These are phyloP conservation scores for Setophaga petechia DNA, from an alignment of 2,113 vertebrate species.

Conservation along the genomic window DNA sequence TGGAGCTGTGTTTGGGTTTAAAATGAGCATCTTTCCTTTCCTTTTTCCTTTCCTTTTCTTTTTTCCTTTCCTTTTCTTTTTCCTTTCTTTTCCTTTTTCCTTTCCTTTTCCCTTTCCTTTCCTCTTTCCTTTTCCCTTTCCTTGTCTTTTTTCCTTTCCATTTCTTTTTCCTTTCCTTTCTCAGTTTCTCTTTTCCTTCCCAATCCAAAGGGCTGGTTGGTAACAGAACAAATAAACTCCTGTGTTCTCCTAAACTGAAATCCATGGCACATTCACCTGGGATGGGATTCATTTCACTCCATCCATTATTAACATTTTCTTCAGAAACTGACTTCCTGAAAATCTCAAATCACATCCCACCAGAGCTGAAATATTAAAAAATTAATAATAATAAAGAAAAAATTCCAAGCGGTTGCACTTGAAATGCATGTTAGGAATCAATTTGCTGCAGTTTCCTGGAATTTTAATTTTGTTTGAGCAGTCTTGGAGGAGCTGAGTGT, in stretches of 20 bases:
- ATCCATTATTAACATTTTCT: neutral
- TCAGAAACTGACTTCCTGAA: neutral
- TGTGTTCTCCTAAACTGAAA: neutral
- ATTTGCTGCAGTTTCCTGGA: neutral
- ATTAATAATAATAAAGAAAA: neutral
- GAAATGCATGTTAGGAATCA: neutral
- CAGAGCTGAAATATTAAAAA: neutral
- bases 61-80: too few relatives aligned
- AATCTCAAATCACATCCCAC: neutral
- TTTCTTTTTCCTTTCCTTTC: too few relatives aligned
- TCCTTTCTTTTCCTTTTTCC: too few relatives aligned
- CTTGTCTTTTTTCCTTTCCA: too few relatives aligned
- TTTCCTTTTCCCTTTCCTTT: too few relatives aligned
- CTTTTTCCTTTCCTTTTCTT: too few relatives aligned
- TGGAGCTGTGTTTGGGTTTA: neutral
- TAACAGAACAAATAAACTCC: neutral
- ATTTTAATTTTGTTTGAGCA: neutral
- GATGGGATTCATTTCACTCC: neutral
- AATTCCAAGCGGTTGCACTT: neutral
- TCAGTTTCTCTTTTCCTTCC: neutral
- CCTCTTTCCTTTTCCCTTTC: too few relatives aligned
- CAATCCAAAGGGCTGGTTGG: neutral
- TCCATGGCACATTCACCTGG: neutral
- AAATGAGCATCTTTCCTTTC: neutral
- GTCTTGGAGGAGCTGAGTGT: neutral